These are phyloP conservation scores for Apamea monoglypha DNA, from an alignment of 2,888 invertebrate species.

Conservation along the genomic window DNA sequence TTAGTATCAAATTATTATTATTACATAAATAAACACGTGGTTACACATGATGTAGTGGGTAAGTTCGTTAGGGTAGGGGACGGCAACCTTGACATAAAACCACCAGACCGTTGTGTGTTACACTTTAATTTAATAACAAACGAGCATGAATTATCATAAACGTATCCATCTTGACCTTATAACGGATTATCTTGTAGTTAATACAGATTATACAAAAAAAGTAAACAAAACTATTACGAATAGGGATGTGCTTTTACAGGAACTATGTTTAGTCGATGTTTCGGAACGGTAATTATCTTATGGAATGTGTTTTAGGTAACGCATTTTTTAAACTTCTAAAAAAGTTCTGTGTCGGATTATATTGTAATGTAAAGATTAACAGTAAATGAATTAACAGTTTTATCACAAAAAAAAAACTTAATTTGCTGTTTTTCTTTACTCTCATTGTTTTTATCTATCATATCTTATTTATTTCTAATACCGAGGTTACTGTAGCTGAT, in stretches of 20 bases:
- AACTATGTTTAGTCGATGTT: slow-evolving; percentile 5
- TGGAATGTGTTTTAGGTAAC: background rate
- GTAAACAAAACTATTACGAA: slow-evolving; percentile 39
- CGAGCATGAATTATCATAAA: slow-evolving; percentile 68
- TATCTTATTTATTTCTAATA: background rate
- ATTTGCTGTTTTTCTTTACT: background rate
- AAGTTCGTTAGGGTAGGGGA: slow-evolving; percentile 75
- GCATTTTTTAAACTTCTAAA: background rate
- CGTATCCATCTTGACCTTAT: slow-evolving; percentile 55
- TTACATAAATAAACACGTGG: slow-evolving; percentile 58
- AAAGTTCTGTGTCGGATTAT: background rate
- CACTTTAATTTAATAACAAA: slow-evolving; percentile 77
- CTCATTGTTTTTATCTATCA: background rate
- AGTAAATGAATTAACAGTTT: background rate
- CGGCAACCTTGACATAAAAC: slow-evolving; percentile 82
- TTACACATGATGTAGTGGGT: slow-evolving; percentile 39
- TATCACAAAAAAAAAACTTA: no score
- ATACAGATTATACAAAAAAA: slow-evolving; percentile 52
- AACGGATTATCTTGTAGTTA: slow-evolving; percentile 57
- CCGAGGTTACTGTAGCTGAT: background rate
- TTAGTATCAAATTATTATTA: slow-evolving; percentile 35
- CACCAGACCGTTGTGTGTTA: slow-evolving; percentile 76
- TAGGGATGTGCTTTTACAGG: slow-evolving; percentile 29
- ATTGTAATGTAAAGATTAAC: background rate
- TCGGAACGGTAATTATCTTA: background rate